phyloP scores from a whole-genome alignment of 1,140 invertebrate species.

The Meloidogyne chitwoodi region DNA sequence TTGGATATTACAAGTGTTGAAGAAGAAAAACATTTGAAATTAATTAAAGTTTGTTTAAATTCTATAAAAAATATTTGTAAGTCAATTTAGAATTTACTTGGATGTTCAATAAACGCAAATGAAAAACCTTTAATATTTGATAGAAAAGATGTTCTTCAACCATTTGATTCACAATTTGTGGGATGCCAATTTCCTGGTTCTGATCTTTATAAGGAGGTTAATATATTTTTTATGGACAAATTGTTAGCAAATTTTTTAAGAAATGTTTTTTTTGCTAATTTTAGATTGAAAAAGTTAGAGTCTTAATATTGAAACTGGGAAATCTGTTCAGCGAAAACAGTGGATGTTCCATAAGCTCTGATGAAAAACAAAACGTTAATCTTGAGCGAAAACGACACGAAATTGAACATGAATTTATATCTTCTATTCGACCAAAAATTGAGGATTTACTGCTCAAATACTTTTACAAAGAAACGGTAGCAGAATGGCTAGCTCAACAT shows the following conservation, averaged over 20 bases:
- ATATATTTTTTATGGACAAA: not conserved
- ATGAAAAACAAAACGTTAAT: not conserved
- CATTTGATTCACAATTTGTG: conserved; percentile 12
- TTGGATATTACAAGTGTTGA: not conserved
- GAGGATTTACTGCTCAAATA: conserved; percentile 9
- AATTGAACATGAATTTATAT: conserved; percentile 8
- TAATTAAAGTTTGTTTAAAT: not conserved
- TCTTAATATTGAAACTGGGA: conserved; percentile 18
- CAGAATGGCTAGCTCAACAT: conserved; percentile 25
- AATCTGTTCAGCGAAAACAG: not conserved
- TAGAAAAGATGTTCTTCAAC: conserved; percentile 7
- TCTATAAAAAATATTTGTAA: not conserved
- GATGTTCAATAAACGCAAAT: conserved; percentile 19
- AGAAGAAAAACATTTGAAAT: not conserved
- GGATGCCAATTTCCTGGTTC: conserved; percentile 24
- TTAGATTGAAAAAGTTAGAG: conserved; percentile 29
- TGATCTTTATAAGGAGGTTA: conserved; percentile 23
- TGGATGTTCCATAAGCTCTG: not conserved
- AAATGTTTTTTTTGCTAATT: not conserved
- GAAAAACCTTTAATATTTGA: not conserved
- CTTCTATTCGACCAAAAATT: conserved; percentile 17
- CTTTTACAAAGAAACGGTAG: conserved; percentile 31
- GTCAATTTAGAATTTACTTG: not conserved
- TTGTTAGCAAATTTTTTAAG: no score
- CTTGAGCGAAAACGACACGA: conserved; percentile 15